Conservation (phyloP, 2,888 invertebrate genomes). For the Habrosyne pyritoides region DNA sequence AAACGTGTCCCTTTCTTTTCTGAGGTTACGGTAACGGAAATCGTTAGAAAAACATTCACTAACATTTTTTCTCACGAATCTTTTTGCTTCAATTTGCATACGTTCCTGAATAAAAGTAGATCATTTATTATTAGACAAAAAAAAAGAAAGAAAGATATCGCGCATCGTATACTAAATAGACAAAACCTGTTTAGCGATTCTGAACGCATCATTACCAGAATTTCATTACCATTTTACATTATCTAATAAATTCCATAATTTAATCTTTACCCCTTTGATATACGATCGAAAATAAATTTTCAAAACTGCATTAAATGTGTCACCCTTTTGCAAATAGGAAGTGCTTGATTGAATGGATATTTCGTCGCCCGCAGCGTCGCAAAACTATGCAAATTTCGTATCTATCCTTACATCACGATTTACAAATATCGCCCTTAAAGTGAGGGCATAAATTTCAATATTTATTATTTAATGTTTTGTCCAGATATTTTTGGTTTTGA, state of each 20-base stretch:
- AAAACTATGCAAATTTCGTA: conserved; percentile 64
- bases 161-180: conserved; percentile 70
- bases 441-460: neutral
- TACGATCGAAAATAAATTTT: conserved; percentile 24
- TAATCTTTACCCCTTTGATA: conserved; percentile 20
- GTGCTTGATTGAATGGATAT: conserved; percentile 43
- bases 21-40: neutral
- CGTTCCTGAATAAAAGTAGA: conserved; percentile 40
- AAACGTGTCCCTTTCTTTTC: neutral
- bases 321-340: conserved; percentile 33
- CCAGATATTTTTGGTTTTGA: neutral
- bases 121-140: conserved; percentile 57
- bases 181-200: conserved; percentile 80
- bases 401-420: conserved; percentile 35
- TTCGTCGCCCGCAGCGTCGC: conserved; percentile 58
- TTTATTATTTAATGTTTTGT: neutral
- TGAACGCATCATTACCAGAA: conserved; percentile 65
- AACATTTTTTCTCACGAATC: conserved; percentile 64
- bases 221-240: conserved; percentile 17
- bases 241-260: conserved; percentile 14
- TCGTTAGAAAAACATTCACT: conserved; percentile 20
- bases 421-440: neutral
- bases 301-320: conserved; percentile 24
- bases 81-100: conserved; percentile 51
- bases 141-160: conserved; percentile 49